Evolutionary conservation across 2,797 vertebrate genomes (phyloP).

Genomic region (Chelonia mydas): DNA sequence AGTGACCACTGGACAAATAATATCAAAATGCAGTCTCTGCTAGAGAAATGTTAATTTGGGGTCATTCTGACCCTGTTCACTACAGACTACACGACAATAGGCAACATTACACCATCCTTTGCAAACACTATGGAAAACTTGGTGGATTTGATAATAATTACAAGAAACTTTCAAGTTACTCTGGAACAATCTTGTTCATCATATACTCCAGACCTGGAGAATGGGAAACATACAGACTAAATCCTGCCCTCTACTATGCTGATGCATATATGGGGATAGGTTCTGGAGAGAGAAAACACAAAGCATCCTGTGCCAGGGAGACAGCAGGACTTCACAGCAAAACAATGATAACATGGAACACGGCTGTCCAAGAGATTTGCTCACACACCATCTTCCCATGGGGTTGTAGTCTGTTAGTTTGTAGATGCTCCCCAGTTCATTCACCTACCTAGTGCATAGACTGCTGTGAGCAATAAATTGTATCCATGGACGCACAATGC

Average conservation of each 20-base stretch:
- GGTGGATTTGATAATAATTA: accelerated
- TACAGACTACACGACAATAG: not conserved
- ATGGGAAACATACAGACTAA: not conserved
- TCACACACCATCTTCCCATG: not conserved
- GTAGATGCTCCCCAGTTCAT: not conserved
- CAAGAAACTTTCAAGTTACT: not conserved
- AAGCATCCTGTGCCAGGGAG: not conserved
- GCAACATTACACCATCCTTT: accelerated
- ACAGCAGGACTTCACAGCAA: not conserved
- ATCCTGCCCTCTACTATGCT: not conserved
- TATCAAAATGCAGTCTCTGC: not conserved
- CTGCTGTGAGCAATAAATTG: accelerated
- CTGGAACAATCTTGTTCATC: not conserved
- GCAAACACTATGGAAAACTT: not conserved
- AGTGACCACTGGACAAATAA: not conserved
- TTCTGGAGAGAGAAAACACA: accelerated
- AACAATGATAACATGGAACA: not conserved
- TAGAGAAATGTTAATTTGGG: not conserved
- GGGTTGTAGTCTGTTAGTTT: not conserved
- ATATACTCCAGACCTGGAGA: accelerated
- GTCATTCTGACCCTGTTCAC: not conserved
- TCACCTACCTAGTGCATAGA: not conserved
- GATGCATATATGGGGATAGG: not conserved
- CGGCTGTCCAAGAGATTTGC: not conserved
- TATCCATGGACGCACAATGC: accelerated